These are phyloP conservation scores for Argyresthia albistria DNA, from an alignment of 2,888 invertebrate species.

Conservation along the genomic window DNA sequence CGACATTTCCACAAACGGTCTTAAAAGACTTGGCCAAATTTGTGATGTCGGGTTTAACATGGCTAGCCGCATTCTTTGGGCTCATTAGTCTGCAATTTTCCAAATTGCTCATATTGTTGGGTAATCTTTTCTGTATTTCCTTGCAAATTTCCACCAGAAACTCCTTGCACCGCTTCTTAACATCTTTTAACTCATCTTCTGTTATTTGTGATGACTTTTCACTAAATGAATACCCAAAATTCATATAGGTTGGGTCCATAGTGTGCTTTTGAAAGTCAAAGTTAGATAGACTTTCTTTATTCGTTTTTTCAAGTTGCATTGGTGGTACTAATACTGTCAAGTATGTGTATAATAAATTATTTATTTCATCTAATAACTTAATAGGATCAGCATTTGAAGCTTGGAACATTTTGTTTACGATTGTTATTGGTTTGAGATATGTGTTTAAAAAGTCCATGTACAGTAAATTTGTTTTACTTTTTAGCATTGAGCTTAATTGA, in stretches of 20 bases:
- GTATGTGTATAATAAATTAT: conserved; percentile 7
- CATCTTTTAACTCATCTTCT: background rate
- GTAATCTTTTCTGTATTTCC: background rate
- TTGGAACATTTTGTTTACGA: conserved; percentile 9
- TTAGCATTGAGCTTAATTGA: background rate
- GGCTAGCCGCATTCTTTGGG: background rate
- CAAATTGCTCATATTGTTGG: conserved; percentile 1
- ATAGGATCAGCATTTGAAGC: conserved; percentile 7
- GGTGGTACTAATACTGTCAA: conserved; percentile 3
- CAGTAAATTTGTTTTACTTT: conserved; percentile 2
- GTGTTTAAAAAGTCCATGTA: conserved; percentile 9
- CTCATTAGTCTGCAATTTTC: conserved; percentile 6
- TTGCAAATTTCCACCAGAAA: background rate
- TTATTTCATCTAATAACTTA: conserved; percentile 4
- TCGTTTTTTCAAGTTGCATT: conserved; percentile 8
- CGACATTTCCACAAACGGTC: conserved; percentile 11
- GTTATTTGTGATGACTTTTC: too few relatives aligned
- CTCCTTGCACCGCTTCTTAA: background rate
- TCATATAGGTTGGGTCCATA: conserved; percentile 4
- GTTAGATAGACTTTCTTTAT: conserved; percentile 3
- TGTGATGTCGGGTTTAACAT: conserved; percentile 10
- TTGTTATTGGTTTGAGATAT: conserved; percentile 10
- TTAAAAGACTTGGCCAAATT: conserved; percentile 9
- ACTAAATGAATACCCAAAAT: background rate
- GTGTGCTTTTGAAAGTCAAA: conserved; percentile 3